phyloP scores from a whole-genome alignment of 2,888 invertebrate species.

The Hermaeophaga mercurialis region DNA sequence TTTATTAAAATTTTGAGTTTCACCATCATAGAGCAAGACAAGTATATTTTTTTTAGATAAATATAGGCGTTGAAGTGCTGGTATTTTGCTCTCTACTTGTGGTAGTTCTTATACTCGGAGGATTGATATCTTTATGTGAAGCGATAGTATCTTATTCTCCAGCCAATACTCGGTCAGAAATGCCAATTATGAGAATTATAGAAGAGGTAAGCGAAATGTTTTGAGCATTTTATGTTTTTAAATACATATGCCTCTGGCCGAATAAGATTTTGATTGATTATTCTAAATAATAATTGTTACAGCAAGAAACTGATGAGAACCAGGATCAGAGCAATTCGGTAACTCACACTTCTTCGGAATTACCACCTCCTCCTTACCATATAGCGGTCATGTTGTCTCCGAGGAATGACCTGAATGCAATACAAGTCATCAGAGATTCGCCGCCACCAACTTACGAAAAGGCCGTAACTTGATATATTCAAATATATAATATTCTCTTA shows the following conservation, averaged over 20 bases:
- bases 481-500: neutral
- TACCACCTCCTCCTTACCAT: constrained; percentile 81
- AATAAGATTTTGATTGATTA: neutral
- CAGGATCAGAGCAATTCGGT: constrained; percentile 37
- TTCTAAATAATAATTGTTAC: constrained; percentile 8
- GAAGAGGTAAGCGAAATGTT: constrained; percentile 30
- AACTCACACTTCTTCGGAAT: constrained; percentile 44
- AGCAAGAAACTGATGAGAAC: constrained; percentile 32
- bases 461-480: constrained; percentile 64
- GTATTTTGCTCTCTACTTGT: constrained; percentile 64
- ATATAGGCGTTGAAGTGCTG: constrained; percentile 49
- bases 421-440: constrained; percentile 59
- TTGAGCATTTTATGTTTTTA: neutral
- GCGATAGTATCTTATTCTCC: constrained; percentile 45
- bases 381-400: constrained; percentile 76
- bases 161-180: constrained; percentile 46
- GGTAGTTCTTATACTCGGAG: constrained; percentile 67
- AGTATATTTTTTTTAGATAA: constrained; percentile 39
- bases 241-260: neutral
- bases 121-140: constrained; percentile 66
- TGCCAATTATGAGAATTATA: constrained; percentile 27
- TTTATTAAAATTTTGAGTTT: neutral
- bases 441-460: constrained; percentile 79
- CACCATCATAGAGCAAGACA: neutral
- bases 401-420: constrained; percentile 55